These are phyloP conservation scores for Drosophila athabasca DNA, from an alignment of 1,140 invertebrate species.

Conservation along the genomic window DNA sequence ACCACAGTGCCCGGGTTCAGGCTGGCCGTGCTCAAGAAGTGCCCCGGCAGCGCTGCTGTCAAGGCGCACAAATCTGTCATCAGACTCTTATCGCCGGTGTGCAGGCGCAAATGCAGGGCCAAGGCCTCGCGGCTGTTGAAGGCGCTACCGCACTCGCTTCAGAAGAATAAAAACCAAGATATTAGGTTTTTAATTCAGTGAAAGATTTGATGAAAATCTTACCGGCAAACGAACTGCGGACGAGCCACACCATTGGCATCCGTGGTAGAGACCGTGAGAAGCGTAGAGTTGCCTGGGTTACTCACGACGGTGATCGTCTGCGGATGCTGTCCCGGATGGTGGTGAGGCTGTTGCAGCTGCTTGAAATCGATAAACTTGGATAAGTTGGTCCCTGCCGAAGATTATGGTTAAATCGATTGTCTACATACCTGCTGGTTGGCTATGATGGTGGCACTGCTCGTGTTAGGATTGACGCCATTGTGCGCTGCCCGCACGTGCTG, in stretches of 20 bases:
- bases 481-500: slow-evolving; percentile 88
- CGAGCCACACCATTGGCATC: slow-evolving; percentile 67
- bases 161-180: slow-evolving; percentile 16
- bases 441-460: slow-evolving; percentile 84
- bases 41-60: slow-evolving; percentile 89
- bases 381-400: slow-evolving; percentile 65
- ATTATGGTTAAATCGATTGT: too few relatives aligned
- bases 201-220: slow-evolving; percentile 7
- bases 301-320: slow-evolving; percentile 83
- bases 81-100: slow-evolving; percentile 92
- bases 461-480: slow-evolving; percentile 83
- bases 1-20: slow-evolving; percentile 84
- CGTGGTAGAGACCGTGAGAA: slow-evolving; percentile 75
- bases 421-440: slow-evolving; percentile 75
- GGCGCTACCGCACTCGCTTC: slow-evolving; percentile 87
- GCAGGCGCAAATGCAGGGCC: slow-evolving; percentile 91
- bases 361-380: slow-evolving; percentile 36
- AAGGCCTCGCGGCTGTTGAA: slow-evolving; percentile 90
- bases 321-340: slow-evolving; percentile 83
- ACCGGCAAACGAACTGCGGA: slow-evolving; percentile 84
- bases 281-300: slow-evolving; percentile 76
- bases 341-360: slow-evolving; percentile 82
- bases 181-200: background rate
- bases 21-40: slow-evolving; percentile 86
- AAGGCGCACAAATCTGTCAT: slow-evolving; percentile 93